Evolutionary conservation across 2,797 vertebrate genomes (phyloP).

Genomic region (Muraenolepis orangiensis): DNA sequence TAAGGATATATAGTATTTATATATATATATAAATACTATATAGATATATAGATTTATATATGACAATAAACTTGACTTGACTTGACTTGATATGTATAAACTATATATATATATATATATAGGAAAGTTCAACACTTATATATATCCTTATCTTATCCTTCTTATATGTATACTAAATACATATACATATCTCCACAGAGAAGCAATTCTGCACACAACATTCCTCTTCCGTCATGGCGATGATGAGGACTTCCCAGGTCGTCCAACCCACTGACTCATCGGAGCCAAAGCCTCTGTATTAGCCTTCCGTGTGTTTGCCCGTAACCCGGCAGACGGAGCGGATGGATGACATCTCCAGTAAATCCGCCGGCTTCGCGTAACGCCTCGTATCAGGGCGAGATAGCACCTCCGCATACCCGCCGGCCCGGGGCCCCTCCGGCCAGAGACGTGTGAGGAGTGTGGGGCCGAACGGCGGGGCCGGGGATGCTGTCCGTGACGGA

Average conservation of each 20-base stretch:
- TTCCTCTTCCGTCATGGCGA: not conserved
- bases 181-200: not conserved
- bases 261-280: not conserved
- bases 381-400: constrained; percentile 3
- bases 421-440: constrained; percentile 9
- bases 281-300: not conserved
- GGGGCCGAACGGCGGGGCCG: constrained; percentile 10
- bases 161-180: not conserved
- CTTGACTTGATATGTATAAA: no score
- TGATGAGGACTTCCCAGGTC: not conserved
- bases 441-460: constrained; percentile 17
- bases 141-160: no score
- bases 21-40: not conserved
- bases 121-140: no score
- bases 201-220: not conserved
- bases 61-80: no score
- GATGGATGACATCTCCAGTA: not conserved
- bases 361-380: not conserved
- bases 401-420: not conserved
- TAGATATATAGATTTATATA: not conserved
- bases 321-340: constrained; percentile 13
- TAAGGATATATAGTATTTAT: no score
- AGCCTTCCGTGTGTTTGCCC: constrained; percentile 13
- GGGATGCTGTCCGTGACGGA: constrained; percentile 20
- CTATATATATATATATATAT: not conserved